Evolutionary conservation across 2,888 invertebrate species (phyloP), one percentile per base, ranked within the genome.

Genomic region (Xestoiulus laeticollis): DNA sequence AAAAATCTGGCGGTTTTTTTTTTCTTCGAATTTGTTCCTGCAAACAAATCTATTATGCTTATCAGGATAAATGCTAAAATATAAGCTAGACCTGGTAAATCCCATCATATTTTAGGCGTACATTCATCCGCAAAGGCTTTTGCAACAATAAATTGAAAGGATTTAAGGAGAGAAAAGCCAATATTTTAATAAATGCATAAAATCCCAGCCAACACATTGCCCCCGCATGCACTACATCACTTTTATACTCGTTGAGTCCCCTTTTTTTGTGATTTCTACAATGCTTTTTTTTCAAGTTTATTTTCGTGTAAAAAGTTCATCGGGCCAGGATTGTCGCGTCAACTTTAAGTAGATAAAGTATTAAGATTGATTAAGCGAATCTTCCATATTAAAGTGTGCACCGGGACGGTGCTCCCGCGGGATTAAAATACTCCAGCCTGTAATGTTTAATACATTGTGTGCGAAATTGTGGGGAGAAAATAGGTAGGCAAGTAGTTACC

Each of bases 371-470:
- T 78, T 78, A 78, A 78, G 30, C 78, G 78, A 78, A 78, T 78
- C 26, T 78, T 22, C 78, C 78, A 78, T 78, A 78, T 78, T 78
- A 78, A 78, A 78, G 30, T 78, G 26, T 26, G 30, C 78, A 10
- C 14, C 22, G 78, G 78, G 78, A 30, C 78, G 78, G 78, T 30
- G 30, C 78, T 14, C 78, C 78, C 78, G 12, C 1, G 78, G 78
- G 78, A 78, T 78, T 78, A 78, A 78, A 78, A 30, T 22, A 78
- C 78, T 78, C 30, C 78, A 78, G 78, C 16, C 68, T 16, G 78
- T 78, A 78, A 78, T 78, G 78, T 78, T 78, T 78, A 78, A 78
- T 78, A 78, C 78, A 78, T 78, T 78, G 78, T 78, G 78, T 78
- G 78, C 68, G 68, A 68, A 68, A 68, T 68, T 68, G 68, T 53